Percentiles rank a stretch among this genome's conserved stretches.
Conservation (phyloP, 2,113 vertebrate species). For the Ceuthmochares aereus region DNA sequence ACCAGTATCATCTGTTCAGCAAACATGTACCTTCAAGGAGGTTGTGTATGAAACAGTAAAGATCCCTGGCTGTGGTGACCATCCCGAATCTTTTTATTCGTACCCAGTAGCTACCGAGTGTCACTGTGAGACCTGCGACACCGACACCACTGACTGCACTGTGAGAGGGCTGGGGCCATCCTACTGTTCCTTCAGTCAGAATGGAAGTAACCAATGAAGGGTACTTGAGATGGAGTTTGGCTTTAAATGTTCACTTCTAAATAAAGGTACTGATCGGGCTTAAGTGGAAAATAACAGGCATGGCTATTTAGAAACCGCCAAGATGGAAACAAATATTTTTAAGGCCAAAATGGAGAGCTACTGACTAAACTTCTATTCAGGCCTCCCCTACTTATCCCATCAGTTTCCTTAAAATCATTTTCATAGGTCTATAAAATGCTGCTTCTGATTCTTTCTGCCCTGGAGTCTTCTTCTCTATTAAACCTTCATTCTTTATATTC, state of each 20-base stretch:
- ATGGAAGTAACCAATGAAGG: constrained; percentile 61
- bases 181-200: constrained; percentile 79
- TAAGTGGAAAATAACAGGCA: not conserved
- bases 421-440: not conserved
- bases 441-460: not conserved
- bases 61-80: constrained; percentile 83
- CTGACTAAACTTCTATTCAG: not conserved
- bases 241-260: not conserved
- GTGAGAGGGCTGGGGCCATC: constrained; percentile 71
- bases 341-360: not conserved
- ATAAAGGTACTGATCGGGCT: not conserved
- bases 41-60: constrained; percentile 83
- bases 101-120: constrained; percentile 89
- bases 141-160: constrained; percentile 81
- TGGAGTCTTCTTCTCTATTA: not conserved
- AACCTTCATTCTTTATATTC: not conserved
- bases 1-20: constrained; percentile 68
- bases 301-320: not conserved
- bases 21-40: constrained; percentile 85
- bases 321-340: not conserved
- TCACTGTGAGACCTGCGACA: constrained; percentile 81
- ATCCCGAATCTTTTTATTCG: constrained; percentile 73
- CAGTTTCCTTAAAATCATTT: not conserved
- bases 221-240: not conserved
- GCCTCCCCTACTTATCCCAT: not conserved